phyloP scores from a whole-genome alignment of 37 sponge, comb jelly and placozoan species.

The Diacarnus erythraeanus region DNA sequence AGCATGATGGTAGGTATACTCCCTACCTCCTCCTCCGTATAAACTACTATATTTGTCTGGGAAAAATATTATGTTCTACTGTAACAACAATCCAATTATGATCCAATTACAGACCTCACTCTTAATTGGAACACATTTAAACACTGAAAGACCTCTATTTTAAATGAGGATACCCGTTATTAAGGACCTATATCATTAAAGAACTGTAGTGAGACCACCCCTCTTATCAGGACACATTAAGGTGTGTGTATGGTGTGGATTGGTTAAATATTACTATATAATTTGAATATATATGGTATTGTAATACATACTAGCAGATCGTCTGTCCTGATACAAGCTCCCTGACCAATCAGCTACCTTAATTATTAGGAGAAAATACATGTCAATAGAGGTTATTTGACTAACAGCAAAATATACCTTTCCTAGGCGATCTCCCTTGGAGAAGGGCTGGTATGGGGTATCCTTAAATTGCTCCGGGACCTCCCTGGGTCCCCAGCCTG shows the following conservation, averaged over 20 bases:
- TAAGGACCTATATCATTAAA: too few relatives aligned
- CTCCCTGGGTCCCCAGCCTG: slow-evolving; percentile 93
- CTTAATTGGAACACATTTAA: too few relatives aligned
- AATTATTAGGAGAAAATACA: not conserved
- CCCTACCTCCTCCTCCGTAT: slow-evolving; percentile 82
- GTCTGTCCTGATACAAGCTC: slow-evolving; percentile 74
- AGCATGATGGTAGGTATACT: slow-evolving; percentile 82
- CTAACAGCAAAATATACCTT: slow-evolving; percentile 55
- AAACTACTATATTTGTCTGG: slow-evolving; percentile 69
- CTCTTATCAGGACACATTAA: too few relatives aligned
- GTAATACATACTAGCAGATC: slow-evolving; percentile 65
- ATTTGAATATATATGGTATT: too few relatives aligned
- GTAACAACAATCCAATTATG: not conserved
- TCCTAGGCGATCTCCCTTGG: slow-evolving; percentile 91
- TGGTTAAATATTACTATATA: too few relatives aligned
- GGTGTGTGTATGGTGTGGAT: too few relatives aligned
- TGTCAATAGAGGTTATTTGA: not conserved
- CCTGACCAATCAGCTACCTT: slow-evolving; percentile 96
- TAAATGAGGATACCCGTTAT: too few relatives aligned
- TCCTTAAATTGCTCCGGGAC: slow-evolving; percentile 90
- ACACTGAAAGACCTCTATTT: too few relatives aligned
- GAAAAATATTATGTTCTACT: not conserved
- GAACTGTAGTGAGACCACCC: too few relatives aligned
- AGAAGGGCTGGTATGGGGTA: slow-evolving; percentile 95
- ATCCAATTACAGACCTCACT: too few relatives aligned